Evolutionary conservation across 2,113 vertebrate species (phyloP).

Genomic region (Eretmodus cyanostictus): DNA sequence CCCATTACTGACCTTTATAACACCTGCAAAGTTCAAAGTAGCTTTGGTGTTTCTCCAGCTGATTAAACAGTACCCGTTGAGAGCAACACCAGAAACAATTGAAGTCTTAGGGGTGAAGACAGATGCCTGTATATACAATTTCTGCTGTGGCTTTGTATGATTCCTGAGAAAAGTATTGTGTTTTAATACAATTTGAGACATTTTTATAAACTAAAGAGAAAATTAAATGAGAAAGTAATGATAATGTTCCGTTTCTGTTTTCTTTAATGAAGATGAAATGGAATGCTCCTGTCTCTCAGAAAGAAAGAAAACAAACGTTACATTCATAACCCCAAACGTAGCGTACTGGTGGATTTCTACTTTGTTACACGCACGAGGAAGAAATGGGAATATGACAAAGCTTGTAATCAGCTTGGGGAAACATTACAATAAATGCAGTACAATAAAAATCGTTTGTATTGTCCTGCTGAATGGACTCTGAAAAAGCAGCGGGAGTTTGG

Average conservation of each 20-base stretch:
- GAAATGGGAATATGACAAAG: background rate
- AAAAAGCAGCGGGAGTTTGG: conserved; percentile 5
- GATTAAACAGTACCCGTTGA: background rate
- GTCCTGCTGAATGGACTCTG: background rate
- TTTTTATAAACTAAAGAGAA: background rate
- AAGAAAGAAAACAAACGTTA: background rate
- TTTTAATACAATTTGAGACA: background rate
- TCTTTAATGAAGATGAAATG: background rate
- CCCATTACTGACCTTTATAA: background rate
- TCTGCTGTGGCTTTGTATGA: background rate
- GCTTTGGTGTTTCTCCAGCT: background rate
- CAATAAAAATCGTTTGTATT: background rate
- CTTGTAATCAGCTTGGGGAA: background rate
- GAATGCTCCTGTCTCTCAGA: background rate
- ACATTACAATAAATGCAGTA: background rate
- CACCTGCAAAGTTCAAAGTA: background rate
- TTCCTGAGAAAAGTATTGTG: background rate
- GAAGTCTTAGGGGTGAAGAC: background rate
- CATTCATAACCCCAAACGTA: background rate
- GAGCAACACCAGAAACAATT: background rate
- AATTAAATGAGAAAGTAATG: background rate
- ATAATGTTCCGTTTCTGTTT: background rate
- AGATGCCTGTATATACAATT: background rate
- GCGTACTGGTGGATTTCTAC: background rate
- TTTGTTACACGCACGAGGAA: background rate